A percentile compares a stretch with the other conserved stretches of the same genome.
These are phyloP conservation scores for Danionella cerebrum DNA, from an alignment of 2,113 vertebrate species.

Conservation along the genomic window DNA sequence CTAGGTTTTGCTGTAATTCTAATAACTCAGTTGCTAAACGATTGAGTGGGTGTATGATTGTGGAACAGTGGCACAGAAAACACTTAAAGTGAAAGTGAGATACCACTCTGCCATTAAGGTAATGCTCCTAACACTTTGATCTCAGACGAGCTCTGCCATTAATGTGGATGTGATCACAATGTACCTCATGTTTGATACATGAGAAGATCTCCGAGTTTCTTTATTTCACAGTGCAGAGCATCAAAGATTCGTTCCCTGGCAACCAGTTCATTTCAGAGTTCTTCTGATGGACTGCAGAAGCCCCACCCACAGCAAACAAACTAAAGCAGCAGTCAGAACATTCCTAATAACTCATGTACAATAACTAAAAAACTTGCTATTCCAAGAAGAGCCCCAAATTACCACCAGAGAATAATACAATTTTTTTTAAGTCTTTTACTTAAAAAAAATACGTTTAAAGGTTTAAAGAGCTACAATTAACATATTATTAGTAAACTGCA, in stretches of 20 bases:
- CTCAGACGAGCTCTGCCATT: background rate
- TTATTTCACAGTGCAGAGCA: conserved; percentile 6
- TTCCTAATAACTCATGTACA: background rate
- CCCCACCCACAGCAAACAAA: conserved; percentile 1
- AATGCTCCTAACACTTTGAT: background rate
- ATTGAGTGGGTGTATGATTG: conserved; percentile 24
- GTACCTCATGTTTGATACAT: background rate
- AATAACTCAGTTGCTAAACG: background rate
- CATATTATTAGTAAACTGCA: no score
- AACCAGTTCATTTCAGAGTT: conserved; percentile 9
- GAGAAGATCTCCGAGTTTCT: conserved; percentile 13
- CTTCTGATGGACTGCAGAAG: background rate
- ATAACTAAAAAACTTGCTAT: background rate
- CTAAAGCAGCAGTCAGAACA: conserved; percentile 1
- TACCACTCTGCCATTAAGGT: background rate
- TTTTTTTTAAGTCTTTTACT: no score
- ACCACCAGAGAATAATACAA: no score
- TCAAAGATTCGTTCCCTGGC: conserved; percentile 26
- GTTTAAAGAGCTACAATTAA: no score
- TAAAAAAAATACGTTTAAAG: no score
- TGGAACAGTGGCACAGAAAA: conserved; percentile 4
- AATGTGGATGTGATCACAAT: background rate
- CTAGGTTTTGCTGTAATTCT: background rate
- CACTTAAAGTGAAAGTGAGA: background rate
- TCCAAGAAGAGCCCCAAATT: background rate